Evolutionary conservation across 2,888 invertebrate species (phyloP).

Genomic region (Hedya salicella): DNA sequence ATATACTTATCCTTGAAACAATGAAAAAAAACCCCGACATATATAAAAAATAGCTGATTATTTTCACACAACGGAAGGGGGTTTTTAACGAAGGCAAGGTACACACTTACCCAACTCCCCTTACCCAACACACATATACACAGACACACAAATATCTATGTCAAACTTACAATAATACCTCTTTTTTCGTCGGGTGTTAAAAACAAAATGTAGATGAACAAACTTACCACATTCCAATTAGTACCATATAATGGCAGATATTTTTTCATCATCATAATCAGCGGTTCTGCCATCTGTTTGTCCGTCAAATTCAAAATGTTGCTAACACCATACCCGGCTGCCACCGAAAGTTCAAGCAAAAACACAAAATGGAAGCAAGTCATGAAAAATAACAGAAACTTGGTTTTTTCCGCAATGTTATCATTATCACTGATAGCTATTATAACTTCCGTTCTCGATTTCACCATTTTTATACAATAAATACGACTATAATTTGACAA

Average conservation of each 20-base stretch:
- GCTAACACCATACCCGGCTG: conserved; percentile 21
- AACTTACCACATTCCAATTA: conserved; percentile 26
- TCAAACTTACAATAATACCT: too few relatives aligned
- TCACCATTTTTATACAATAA: conserved; percentile 14
- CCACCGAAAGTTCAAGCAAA: not conserved
- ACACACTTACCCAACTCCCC: too few relatives aligned
- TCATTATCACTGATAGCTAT: conserved; percentile 17
- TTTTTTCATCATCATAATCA: conserved; percentile 13
- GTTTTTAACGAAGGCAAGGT: too few relatives aligned
- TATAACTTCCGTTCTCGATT: conserved; percentile 16
- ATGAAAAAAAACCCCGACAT: too few relatives aligned
- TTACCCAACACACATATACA: too few relatives aligned
- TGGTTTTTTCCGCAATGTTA: conserved; percentile 4
- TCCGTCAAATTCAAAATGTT: conserved; percentile 32
- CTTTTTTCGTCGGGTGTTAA: too few relatives aligned
- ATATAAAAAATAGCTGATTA: too few relatives aligned
- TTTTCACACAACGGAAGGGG: too few relatives aligned
- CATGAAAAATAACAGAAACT: conserved; percentile 13
- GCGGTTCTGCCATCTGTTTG: conserved; percentile 11
- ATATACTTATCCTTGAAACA: too few relatives aligned
- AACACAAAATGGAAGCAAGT: conserved; percentile 10
- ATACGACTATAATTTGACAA: too few relatives aligned
- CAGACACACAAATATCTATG: too few relatives aligned
- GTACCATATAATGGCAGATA: conserved; percentile 7
- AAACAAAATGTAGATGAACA: not conserved